Conservation (phyloP, 2,888 invertebrate genomes). For the Acronicta leporina region DNA sequence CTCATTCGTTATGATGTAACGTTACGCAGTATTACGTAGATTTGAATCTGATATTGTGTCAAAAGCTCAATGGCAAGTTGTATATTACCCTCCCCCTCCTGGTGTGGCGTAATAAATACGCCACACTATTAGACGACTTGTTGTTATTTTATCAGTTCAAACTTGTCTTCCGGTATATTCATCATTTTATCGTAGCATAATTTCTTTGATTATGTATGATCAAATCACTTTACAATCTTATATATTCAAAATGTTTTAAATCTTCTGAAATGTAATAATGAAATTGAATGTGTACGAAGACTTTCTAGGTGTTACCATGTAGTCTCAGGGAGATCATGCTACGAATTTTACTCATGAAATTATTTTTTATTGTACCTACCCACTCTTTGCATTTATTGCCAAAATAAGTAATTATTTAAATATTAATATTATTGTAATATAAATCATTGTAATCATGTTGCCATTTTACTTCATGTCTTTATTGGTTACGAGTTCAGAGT, state of each 20-base stretch:
- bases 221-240: slow-evolving; percentile 23
- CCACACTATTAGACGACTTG: slow-evolving; percentile 44
- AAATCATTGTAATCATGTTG: slow-evolving; percentile 66
- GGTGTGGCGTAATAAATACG: too few relatives aligned
- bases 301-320: slow-evolving; percentile 39
- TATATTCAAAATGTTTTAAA: slow-evolving; percentile 48
- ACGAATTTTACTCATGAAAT: slow-evolving; percentile 45
- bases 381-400: slow-evolving; percentile 59
- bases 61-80: slow-evolving; percentile 80
- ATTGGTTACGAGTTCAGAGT: slow-evolving; percentile 52
- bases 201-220: slow-evolving; percentile 37
- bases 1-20: slow-evolving; percentile 43
- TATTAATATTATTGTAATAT: slow-evolving; percentile 52
- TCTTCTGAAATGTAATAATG: slow-evolving; percentile 27
- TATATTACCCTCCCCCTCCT: slow-evolving; percentile 24
- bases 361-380: slow-evolving; percentile 49
- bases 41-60: slow-evolving; percentile 77
- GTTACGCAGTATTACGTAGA: slow-evolving; percentile 78
- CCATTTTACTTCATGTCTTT: slow-evolving; percentile 66
- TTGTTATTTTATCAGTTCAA: slow-evolving; percentile 47
- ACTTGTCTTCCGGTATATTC: slow-evolving; percentile 67
- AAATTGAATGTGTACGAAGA: slow-evolving; percentile 33
- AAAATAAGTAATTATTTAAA: slow-evolving; percentile 57
- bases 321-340: slow-evolving; percentile 50
- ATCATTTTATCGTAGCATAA: slow-evolving; percentile 44